A percentile compares a stretch with the other conserved stretches of the same genome.
These are phyloP conservation scores for Tychaedon coryphoeus DNA, from an alignment of 2,113 vertebrate genomes.

Conservation along the genomic window DNA sequence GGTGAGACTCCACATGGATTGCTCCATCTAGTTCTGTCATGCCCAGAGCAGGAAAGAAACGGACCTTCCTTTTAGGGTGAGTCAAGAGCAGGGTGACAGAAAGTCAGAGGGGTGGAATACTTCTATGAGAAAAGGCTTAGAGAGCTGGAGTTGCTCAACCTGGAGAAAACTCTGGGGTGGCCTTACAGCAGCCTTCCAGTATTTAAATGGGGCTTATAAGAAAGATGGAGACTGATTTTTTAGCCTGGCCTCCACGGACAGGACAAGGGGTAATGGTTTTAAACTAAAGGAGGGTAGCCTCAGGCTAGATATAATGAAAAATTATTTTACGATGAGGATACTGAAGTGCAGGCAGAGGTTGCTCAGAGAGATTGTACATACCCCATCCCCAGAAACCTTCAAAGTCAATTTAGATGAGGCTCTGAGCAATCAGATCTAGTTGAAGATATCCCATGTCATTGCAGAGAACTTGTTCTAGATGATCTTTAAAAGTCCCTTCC, in stretches of 20 bases:
- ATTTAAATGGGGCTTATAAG: not conserved
- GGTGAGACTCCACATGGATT: not conserved
- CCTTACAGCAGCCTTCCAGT: not conserved
- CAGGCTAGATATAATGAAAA: not conserved
- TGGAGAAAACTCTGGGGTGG: not conserved
- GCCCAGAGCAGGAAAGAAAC: not conserved
- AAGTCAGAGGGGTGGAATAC: not conserved
- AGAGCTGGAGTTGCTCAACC: not conserved
- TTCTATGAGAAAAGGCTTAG: not conserved
- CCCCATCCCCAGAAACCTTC: not conserved
- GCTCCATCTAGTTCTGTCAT: rapidly evolving
- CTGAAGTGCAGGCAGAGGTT: not conserved
- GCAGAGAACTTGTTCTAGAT: not conserved
- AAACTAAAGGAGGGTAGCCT: not conserved
- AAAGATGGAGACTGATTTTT: not conserved
- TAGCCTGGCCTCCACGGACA: not conserved
- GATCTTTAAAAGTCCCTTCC: not conserved
- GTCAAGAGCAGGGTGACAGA: not conserved
- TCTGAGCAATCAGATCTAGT: not conserved
- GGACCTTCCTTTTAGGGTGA: no score
- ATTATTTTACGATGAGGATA: rapidly evolving
- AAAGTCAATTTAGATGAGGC: not conserved
- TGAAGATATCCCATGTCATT: not conserved
- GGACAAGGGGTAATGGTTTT: not conserved
- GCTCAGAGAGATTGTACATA: not conserved